phyloP scores from a whole-genome alignment of 2,113 vertebrate species.

The Pelobates fuscus region DNA sequence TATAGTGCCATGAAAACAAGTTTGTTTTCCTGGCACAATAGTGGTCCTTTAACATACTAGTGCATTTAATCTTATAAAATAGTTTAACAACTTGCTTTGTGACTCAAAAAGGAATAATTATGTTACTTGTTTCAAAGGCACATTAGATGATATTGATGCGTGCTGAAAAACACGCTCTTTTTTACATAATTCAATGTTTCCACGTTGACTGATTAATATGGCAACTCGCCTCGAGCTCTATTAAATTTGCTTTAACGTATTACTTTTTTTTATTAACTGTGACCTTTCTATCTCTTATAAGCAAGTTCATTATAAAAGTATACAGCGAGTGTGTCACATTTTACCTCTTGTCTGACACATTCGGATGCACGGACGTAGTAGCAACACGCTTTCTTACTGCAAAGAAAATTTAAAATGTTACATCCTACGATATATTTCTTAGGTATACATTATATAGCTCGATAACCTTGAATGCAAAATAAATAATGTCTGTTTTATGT shows the following conservation, averaged over 20 bases:
- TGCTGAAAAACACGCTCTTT: too few species aligned
- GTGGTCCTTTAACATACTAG: too few species aligned
- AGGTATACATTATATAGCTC: neutral
- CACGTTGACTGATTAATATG: too few species aligned
- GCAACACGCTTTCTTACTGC: too few species aligned
- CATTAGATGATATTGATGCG: too few species aligned
- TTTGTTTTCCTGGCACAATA: too few species aligned
- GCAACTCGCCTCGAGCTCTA: neutral
- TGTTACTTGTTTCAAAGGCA: too few species aligned
- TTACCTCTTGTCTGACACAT: slow-evolving; percentile 6
- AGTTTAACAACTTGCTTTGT: too few species aligned
- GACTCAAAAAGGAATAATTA: too few species aligned
- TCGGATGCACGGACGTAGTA: neutral
- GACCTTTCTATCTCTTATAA: slow-evolving; percentile 14
- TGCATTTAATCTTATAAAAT: too few species aligned
- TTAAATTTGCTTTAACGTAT: slow-evolving; percentile 8
- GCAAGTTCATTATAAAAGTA: slow-evolving; percentile 22
- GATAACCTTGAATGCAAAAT: neutral
- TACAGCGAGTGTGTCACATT: slow-evolving; percentile 1
- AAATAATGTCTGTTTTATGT: neutral
- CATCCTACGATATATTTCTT: neutral
- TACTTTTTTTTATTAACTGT: slow-evolving; percentile 5
- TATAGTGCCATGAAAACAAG: too few species aligned
- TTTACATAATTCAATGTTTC: too few species aligned
- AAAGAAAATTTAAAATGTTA: neutral